Evolutionary conservation across 1,140 invertebrate species (phyloP).

Genomic region (Solenopsis invicta): DNA sequence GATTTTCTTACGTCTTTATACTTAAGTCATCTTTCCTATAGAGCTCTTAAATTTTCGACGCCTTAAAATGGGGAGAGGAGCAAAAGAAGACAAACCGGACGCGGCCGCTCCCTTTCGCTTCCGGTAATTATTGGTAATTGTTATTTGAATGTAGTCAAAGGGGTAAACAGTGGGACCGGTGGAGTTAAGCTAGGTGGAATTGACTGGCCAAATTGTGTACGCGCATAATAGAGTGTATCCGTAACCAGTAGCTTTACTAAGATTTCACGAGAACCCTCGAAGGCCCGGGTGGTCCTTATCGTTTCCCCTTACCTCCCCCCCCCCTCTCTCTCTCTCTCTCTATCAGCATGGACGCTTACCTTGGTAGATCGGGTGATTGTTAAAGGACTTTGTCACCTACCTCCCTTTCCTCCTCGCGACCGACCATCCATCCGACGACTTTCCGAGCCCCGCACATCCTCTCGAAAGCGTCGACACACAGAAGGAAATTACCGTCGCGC

Average conservation of each 20-base stretch:
- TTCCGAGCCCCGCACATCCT: neutral
- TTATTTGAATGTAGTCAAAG: conserved; percentile 48
- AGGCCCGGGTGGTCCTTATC: conserved; percentile 54
- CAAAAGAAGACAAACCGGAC: conserved; percentile 2
- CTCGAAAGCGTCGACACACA: conserved; percentile 14
- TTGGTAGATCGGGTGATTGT: conserved; percentile 40
- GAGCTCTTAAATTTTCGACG: conserved; percentile 10
- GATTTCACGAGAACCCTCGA: conserved; percentile 63
- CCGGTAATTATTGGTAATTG: conserved; percentile 57
- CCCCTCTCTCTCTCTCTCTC: neutral
- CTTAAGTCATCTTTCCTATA: neutral
- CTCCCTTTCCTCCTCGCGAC: neutral
- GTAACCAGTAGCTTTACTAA: conserved; percentile 50
- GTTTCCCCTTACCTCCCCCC: conserved; percentile 22
- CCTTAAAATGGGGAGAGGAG: neutral
- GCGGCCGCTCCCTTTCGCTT: conserved; percentile 15
- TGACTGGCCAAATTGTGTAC: conserved; percentile 29
- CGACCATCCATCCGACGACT: neutral
- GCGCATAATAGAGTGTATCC: conserved; percentile 47
- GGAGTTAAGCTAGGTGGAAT: conserved; percentile 27
- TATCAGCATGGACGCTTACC: neutral
- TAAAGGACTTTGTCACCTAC: conserved; percentile 49
- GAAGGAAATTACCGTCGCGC: conserved; percentile 54
- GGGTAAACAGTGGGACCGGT: neutral
- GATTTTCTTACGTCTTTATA: neutral